These are phyloP conservation scores for Psophia crepitans DNA, from an alignment of 2,113 vertebrate genomes.

Conservation along the genomic window DNA sequence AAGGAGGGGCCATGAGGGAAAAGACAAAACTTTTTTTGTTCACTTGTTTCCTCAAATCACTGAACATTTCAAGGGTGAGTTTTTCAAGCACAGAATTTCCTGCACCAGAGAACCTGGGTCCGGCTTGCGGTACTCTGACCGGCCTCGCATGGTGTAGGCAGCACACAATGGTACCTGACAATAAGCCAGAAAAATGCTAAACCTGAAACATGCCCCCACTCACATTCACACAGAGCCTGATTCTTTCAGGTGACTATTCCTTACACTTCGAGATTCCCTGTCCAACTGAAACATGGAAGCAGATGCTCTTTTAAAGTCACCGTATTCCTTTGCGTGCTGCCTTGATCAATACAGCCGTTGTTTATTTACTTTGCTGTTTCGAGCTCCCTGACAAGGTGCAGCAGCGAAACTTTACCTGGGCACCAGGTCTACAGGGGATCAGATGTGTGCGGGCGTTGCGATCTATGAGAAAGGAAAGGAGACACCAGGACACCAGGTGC, in stretches of 20 bases:
- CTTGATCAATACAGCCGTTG: neutral
- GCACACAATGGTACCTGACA: neutral
- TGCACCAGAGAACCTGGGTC: neutral
- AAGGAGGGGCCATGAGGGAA: neutral
- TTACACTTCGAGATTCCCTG: neutral
- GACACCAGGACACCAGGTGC: neutral
- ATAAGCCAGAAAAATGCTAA: neutral
- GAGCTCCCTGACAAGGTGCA: neutral
- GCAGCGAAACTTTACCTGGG: conserved; percentile 21
- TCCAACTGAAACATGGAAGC: neutral
- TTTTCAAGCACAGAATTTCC: neutral
- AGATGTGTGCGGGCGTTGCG: neutral
- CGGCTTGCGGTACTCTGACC: neutral
- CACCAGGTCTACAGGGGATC: neutral
- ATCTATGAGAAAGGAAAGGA: conserved; percentile 15
- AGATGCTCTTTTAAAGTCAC: neutral
- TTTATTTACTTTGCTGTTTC: neutral
- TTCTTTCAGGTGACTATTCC: neutral
- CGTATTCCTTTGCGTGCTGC: neutral
- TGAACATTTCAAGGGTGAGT: neutral
- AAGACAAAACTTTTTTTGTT: neutral
- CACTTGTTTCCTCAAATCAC: neutral
- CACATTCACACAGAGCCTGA: neutral
- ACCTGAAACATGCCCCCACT: neutral
- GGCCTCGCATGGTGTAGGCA: neutral